These are phyloP conservation scores for Chloroclysta siterata DNA, from an alignment of 2,888 invertebrate genomes.

Conservation along the genomic window DNA sequence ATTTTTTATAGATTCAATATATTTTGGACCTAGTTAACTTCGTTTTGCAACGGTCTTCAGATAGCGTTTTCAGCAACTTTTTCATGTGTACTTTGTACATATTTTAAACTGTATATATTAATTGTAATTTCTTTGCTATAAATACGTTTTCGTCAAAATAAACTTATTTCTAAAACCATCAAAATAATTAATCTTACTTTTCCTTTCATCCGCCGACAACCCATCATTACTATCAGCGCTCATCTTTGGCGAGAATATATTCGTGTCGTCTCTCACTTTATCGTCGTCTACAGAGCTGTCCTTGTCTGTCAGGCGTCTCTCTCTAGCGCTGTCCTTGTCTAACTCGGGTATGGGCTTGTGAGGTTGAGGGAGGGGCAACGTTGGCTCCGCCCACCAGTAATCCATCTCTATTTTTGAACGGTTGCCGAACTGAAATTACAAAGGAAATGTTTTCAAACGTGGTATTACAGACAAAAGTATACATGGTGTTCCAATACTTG, in stretches of 20 bases:
- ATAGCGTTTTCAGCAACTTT: too few relatives aligned
- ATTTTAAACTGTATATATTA: too few relatives aligned
- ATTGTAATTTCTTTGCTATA: too few relatives aligned
- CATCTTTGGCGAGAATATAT: conserved; percentile 75
- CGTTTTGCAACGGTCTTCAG: too few relatives aligned
- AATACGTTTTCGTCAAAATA: too few relatives aligned
- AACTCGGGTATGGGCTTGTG: conserved; percentile 43
- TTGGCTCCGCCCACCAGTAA: conserved; percentile 90
- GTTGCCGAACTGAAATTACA: conserved; percentile 86
- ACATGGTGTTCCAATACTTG: too few relatives aligned
- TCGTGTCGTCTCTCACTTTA: conserved; percentile 56
- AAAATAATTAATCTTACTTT: too few relatives aligned
- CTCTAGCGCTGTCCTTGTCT: conserved; percentile 42
- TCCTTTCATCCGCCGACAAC: conserved; percentile 73
- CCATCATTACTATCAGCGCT: conserved; percentile 78
- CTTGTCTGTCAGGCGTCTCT: conserved; percentile 50
- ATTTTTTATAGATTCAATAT: too few relatives aligned
- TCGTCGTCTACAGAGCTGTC: conserved; percentile 67
- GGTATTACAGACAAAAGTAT: too few relatives aligned
- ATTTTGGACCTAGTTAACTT: too few relatives aligned
- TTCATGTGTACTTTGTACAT: too few relatives aligned
- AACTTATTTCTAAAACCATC: too few relatives aligned
- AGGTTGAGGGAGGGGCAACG: conserved; percentile 65
- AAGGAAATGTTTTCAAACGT: neutral
- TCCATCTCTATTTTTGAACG: conserved; percentile 91